Conservation (phyloP, 2,113 vertebrate genomes). For the Symphodus melops region DNA sequence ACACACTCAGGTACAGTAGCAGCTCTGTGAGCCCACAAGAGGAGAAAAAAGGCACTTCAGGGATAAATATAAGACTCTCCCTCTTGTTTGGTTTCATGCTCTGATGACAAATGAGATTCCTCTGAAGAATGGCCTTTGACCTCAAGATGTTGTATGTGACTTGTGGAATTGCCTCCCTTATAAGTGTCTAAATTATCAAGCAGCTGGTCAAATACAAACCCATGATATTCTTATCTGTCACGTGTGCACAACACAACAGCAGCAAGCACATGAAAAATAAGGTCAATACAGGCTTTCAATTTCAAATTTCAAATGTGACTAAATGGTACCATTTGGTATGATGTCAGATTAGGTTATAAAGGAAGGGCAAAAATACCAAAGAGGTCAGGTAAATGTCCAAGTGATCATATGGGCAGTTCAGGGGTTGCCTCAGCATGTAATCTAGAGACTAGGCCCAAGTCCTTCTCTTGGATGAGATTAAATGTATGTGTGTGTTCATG, state of each 20-base stretch:
- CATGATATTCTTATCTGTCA: not conserved
- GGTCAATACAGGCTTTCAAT: not conserved
- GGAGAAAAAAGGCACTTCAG: slow-evolving; percentile 15
- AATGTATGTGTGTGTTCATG: slow-evolving; percentile 7
- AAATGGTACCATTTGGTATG: not conserved
- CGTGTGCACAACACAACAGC: not conserved
- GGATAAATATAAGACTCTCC: slow-evolving; percentile 11
- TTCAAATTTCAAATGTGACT: not conserved
- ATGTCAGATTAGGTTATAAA: not conserved
- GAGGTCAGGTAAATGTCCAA: slow-evolving; percentile 44
- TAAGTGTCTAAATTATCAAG: slow-evolving; percentile 22
- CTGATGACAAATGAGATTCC: slow-evolving; percentile 13
- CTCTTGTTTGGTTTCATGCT: slow-evolving; percentile 21
- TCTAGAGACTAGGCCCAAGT: slow-evolving; percentile 44
- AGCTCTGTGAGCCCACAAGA: slow-evolving; percentile 17
- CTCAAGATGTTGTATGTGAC: not conserved
- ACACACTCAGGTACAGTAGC: slow-evolving; percentile 10
- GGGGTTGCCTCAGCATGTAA: slow-evolving; percentile 61
- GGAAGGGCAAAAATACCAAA: slow-evolving; percentile 13
- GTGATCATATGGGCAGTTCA: slow-evolving; percentile 67
- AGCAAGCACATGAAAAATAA: not conserved
- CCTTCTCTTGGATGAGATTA: slow-evolving; percentile 44
- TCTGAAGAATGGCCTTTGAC: slow-evolving; percentile 24
- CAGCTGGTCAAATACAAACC: not conserved
- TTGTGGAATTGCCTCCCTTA: not conserved